Evolutionary conservation across 1,140 invertebrate species (phyloP).

Genomic region (Sitophilus oryzae): DNA sequence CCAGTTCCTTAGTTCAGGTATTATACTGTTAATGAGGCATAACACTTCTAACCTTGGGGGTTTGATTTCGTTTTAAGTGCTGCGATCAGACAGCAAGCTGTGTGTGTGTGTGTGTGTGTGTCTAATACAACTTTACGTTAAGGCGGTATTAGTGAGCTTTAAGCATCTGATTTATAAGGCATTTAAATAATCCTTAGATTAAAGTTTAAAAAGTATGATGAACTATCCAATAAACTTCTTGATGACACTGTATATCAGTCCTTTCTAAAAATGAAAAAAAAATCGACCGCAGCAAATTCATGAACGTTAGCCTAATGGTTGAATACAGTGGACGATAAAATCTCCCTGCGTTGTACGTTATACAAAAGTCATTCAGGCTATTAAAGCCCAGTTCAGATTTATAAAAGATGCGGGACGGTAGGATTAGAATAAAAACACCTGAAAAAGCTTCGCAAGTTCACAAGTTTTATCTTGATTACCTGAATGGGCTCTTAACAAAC

Average conservation of each 20-base stretch:
- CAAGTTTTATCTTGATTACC: constrained; percentile 9
- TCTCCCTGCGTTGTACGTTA: background rate
- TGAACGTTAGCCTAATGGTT: background rate
- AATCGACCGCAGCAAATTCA: background rate
- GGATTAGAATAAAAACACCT: background rate
- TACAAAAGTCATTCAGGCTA: background rate
- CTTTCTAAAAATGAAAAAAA: background rate
- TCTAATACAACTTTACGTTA: no score
- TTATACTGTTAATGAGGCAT: background rate
- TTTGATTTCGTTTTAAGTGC: no score
- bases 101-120: no score
- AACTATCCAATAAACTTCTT: no score
- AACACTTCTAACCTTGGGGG: background rate
- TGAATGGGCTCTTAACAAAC: constrained; percentile 15
- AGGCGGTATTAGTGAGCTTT: no score
- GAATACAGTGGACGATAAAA: background rate
- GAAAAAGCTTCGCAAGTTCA: constrained; percentile 1
- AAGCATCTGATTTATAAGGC: no score
- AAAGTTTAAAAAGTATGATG: no score
- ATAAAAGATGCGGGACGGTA: background rate
- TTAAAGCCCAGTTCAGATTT: background rate
- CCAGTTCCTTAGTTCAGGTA: background rate
- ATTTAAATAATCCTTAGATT: no score
- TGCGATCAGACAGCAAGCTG: no score
- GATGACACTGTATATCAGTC: no score